These are phyloP conservation scores for Pelusios castaneus DNA, from an alignment of 2,113 vertebrate species.

Conservation along the genomic window DNA sequence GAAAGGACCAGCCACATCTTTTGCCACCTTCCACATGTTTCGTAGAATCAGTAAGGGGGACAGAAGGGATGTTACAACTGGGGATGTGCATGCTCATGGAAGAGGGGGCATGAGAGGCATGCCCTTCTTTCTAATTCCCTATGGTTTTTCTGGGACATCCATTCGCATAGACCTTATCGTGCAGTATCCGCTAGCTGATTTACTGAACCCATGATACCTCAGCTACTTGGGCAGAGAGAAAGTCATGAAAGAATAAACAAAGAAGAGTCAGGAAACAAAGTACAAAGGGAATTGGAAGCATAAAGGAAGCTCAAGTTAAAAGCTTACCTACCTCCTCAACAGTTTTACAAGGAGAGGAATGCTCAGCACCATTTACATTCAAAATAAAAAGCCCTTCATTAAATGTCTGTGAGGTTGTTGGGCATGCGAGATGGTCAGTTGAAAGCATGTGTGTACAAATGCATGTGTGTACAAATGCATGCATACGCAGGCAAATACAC, in stretches of 20 bases:
- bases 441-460: neutral
- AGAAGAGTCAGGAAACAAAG: neutral
- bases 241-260: neutral
- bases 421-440: neutral
- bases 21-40: neutral
- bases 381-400: neutral
- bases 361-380: rapidly evolving
- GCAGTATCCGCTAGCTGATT: neutral
- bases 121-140: neutral
- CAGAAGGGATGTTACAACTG: neutral
- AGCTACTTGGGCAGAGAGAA: neutral
- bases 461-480: neutral
- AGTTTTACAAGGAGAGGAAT: rapidly evolving
- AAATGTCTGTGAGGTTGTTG: neutral
- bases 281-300: neutral
- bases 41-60: neutral
- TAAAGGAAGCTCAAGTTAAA: neutral
- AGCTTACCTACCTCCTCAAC: neutral
- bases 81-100: neutral
- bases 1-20: rapidly evolving
- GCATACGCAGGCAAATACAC: no score
- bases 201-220: neutral
- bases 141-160: constrained; percentile 36
- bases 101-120: neutral
- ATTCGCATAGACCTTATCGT: neutral